Percentiles rank a stretch among this genome's conserved stretches.
Conservation (phyloP, 1,140 invertebrate species). For the Asobara japonica region DNA sequence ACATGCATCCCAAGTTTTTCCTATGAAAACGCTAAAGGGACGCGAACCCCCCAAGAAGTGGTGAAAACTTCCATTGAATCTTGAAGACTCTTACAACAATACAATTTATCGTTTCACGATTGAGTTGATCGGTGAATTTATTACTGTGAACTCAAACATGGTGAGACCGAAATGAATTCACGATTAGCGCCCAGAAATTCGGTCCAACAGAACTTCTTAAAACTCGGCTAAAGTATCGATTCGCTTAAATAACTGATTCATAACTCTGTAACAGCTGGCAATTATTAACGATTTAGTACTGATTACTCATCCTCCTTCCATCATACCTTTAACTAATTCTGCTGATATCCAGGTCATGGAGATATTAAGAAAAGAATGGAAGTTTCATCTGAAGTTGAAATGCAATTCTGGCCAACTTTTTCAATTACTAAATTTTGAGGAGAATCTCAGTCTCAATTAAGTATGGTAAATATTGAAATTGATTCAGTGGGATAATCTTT, state of each 20-base stretch:
- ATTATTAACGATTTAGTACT: conserved; percentile 6
- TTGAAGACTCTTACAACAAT: too few relatives aligned
- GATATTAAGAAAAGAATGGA: not conserved
- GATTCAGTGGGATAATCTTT: not conserved
- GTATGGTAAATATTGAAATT: not conserved
- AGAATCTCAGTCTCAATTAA: not conserved
- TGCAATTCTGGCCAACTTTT: not conserved
- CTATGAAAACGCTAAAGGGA: too few relatives aligned
- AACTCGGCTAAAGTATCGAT: not conserved
- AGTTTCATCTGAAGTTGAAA: not conserved
- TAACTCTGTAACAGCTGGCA: not conserved
- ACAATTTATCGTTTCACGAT: too few relatives aligned
- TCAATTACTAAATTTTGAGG: not conserved
- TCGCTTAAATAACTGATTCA: not conserved
- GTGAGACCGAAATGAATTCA: not conserved
- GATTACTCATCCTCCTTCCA: not conserved
- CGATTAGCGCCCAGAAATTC: not conserved
- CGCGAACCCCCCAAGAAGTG: too few relatives aligned
- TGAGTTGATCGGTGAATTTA: not conserved
- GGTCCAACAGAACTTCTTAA: not conserved
- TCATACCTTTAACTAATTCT: not conserved
- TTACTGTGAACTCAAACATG: not conserved
- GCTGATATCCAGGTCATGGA: not conserved
- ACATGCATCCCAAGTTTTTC: too few relatives aligned
- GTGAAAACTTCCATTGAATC: too few relatives aligned